phyloP scores from a whole-genome alignment of 2,113 vertebrate species.

The Silurus meridionalis region DNA sequence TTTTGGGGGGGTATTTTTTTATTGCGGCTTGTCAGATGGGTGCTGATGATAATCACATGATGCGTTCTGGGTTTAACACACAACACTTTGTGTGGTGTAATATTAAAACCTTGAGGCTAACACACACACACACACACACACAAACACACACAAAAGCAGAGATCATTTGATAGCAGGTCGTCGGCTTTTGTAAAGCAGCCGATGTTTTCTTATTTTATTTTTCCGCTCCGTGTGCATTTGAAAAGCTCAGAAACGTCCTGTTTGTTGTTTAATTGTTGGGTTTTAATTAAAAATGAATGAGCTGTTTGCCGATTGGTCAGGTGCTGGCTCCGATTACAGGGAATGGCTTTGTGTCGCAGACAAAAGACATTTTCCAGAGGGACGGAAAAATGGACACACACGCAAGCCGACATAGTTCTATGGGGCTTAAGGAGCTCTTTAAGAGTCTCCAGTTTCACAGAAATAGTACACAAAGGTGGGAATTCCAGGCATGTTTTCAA shows the following conservation, averaged over 20 bases:
- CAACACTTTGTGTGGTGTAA: not conserved
- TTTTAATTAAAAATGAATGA: constrained; percentile 24
- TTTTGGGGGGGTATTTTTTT: not conserved
- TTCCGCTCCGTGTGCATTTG: not conserved
- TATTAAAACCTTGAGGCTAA: not conserved
- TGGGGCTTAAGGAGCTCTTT: not conserved
- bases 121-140: not conserved
- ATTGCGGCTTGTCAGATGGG: not conserved
- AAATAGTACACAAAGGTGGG: not conserved
- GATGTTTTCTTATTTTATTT: not conserved
- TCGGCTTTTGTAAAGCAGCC: not conserved
- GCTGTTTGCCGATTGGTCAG: constrained; percentile 14
- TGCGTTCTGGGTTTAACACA: constrained; percentile 5
- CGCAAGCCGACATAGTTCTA: not conserved
- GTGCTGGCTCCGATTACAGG: constrained; percentile 7
- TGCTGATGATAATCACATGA: not conserved
- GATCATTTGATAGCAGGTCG: constrained; percentile 3
- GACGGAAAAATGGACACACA: not conserved
- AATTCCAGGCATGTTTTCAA: not conserved
- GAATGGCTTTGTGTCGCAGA: not conserved
- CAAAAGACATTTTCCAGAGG: constrained; percentile 1
- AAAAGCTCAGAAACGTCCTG: constrained; percentile 16
- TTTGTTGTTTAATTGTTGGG: constrained; percentile 3
- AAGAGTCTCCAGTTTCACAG: not conserved
- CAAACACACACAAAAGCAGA: not conserved